These are phyloP conservation scores for Scaptomyza parva DNA, from an alignment of 2,888 invertebrate species.

Conservation along the genomic window DNA sequence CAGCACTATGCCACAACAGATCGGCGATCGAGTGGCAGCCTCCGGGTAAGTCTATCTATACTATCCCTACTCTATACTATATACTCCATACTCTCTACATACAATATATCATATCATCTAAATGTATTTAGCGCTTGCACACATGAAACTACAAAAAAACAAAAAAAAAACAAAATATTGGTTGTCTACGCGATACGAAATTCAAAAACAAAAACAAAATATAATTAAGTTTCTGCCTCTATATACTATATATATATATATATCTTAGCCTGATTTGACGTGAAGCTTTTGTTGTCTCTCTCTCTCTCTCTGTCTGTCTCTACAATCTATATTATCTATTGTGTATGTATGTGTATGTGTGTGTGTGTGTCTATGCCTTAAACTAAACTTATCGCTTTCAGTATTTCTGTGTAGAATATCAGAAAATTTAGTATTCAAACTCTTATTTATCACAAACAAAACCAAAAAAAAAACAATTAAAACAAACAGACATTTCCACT, in stretches of 20 bases:
- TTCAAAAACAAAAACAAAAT: slow-evolving; percentile 3
- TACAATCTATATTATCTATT: background rate
- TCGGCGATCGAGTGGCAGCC: slow-evolving; percentile 84
- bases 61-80: slow-evolving; percentile 6
- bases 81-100: slow-evolving; percentile 1
- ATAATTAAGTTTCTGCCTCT: slow-evolving; percentile 38
- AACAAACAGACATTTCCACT: slow-evolving; percentile 24
- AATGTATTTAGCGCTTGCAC: slow-evolving; percentile 52
- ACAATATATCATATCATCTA: slow-evolving; percentile 5
- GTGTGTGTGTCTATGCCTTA: slow-evolving; percentile 42
- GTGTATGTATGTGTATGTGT: background rate
- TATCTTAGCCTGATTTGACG: slow-evolving; percentile 73
- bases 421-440: slow-evolving; percentile 25
- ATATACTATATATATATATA: too few species aligned
- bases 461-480: background rate
- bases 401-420: slow-evolving; percentile 42
- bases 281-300: slow-evolving; percentile 83
- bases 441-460: slow-evolving; percentile 11
- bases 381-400: slow-evolving; percentile 34
- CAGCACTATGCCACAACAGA: slow-evolving; percentile 85
- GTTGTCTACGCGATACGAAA: slow-evolving; percentile 33
- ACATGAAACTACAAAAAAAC: slow-evolving; percentile 27
- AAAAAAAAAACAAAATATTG: slow-evolving; percentile 23
- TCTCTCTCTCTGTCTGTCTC: slow-evolving; percentile 35
- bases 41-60: slow-evolving; percentile 83